A percentile compares a stretch with the other conserved stretches of the same genome.
These are phyloP conservation scores for Amblyopsis hoosieri DNA, from an alignment of 2,797 vertebrate species.

Conservation along the genomic window DNA sequence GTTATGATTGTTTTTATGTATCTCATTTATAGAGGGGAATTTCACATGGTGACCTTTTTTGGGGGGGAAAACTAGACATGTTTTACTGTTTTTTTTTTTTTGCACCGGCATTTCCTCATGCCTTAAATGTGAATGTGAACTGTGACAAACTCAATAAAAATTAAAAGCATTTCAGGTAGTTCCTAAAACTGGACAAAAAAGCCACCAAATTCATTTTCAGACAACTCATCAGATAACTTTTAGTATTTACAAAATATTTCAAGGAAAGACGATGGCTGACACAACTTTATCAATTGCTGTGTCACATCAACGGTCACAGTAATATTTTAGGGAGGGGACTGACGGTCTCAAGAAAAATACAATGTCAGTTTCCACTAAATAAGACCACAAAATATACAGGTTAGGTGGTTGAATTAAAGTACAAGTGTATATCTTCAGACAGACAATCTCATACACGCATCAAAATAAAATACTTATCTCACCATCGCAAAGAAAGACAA, in stretches of 20 bases:
- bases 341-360: not conserved
- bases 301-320: too few relatives aligned
- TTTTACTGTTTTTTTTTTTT: conserved; percentile 24
- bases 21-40: conserved; percentile 29
- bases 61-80: not conserved
- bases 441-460: too few relatives aligned
- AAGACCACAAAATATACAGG: not conserved
- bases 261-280: too few relatives aligned
- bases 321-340: too few relatives aligned
- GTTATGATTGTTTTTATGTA: conserved; percentile 19
- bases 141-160: conserved; percentile 62
- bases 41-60: conserved; percentile 7
- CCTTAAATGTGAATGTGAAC: conserved; percentile 69
- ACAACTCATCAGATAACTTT: too few relatives aligned
- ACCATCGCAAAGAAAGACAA: not conserved
- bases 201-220: too few relatives aligned
- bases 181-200: too few relatives aligned
- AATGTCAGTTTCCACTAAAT: not conserved
- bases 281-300: too few relatives aligned
- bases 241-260: too few relatives aligned
- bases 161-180: conserved; percentile 28
- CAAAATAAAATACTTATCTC: not conserved
- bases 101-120: conserved; percentile 57
- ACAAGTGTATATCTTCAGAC: too few relatives aligned
- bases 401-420: not conserved